A percentile compares a stretch with the other conserved stretches of the same genome.
Evolutionary conservation across 2,888 invertebrate species (phyloP).

Genomic region (Agrochola litura): DNA sequence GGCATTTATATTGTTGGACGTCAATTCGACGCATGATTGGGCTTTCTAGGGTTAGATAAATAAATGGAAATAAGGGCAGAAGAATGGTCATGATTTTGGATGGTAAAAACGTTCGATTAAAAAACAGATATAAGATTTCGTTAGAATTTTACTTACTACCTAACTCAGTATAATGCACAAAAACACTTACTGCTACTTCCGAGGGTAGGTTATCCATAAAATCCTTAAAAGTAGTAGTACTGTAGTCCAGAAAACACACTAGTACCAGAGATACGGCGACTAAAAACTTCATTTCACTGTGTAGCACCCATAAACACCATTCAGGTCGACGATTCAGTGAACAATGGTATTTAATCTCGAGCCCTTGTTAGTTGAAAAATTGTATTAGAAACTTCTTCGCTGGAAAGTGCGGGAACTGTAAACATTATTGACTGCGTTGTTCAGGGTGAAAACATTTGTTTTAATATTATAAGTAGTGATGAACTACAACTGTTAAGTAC

Average conservation of each 20-base stretch:
- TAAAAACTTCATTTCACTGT: constrained; percentile 46
- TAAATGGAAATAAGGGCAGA: not conserved
- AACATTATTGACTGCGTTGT: not conserved
- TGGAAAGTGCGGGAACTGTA: not conserved
- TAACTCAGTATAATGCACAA: not conserved
- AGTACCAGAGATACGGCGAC: constrained; percentile 37
- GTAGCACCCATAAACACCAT: constrained; percentile 24
- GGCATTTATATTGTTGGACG: not conserved
- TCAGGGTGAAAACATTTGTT: not conserved
- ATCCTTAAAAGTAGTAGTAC: constrained; percentile 40
- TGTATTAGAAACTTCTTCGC: not conserved
- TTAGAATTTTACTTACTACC: not conserved
- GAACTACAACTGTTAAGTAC: no score
- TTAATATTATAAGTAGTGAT: not conserved
- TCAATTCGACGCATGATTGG: not conserved
- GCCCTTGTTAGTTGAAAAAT: constrained; percentile 11
- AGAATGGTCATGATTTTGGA: not conserved
- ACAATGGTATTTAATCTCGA: constrained; percentile 27
- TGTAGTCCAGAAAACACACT: constrained; percentile 38
- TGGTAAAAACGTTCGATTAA: not conserved
- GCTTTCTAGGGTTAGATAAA: not conserved
- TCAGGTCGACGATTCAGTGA: not conserved
- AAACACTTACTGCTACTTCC: constrained; percentile 55
- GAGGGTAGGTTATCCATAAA: constrained; percentile 49
- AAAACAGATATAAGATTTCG: not conserved